phyloP scores from a whole-genome alignment of 2,113 vertebrate genomes.

The Aptenodytes patagonicus region DNA sequence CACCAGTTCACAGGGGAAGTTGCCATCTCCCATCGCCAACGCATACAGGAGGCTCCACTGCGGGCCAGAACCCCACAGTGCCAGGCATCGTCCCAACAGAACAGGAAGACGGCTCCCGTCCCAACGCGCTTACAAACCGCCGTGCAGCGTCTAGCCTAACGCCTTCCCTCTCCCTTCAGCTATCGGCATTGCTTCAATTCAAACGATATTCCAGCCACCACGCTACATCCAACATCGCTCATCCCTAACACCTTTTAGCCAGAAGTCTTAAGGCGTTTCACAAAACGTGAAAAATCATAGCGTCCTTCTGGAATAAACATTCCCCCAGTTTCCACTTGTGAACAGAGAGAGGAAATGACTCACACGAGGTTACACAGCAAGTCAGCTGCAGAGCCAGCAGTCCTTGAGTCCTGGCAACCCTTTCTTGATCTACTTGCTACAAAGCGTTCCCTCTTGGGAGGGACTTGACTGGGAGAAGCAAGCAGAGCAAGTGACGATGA shows the following conservation, averaged over 20 bases:
- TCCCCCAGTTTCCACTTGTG: neutral
- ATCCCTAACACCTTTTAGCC: neutral
- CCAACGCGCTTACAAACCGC: rapidly evolving
- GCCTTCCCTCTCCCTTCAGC: neutral
- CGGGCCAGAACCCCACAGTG: neutral
- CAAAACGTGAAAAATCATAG: rapidly evolving
- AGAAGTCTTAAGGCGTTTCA: neutral
- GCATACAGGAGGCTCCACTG: neutral
- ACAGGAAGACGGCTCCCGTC: neutral
- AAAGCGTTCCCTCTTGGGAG: neutral
- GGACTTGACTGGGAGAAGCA: neutral
- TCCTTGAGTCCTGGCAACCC: neutral
- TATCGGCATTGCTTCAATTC: neutral
- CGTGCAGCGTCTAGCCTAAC: rapidly evolving
- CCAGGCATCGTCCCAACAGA: neutral
- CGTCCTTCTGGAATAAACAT: neutral
- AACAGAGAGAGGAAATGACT: neutral
- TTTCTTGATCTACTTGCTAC: neutral
- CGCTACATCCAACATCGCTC: rapidly evolving
- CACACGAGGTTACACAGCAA: neutral
- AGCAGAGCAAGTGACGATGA: neutral
- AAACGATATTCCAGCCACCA: neutral
- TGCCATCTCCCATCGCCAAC: neutral
- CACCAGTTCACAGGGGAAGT: neutral
- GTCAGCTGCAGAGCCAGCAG: neutral